Evolutionary conservation across 2,113 vertebrate species (phyloP), one percentile per base, ranked within the genome.

Genomic region (Clinocottus analis): DNA sequence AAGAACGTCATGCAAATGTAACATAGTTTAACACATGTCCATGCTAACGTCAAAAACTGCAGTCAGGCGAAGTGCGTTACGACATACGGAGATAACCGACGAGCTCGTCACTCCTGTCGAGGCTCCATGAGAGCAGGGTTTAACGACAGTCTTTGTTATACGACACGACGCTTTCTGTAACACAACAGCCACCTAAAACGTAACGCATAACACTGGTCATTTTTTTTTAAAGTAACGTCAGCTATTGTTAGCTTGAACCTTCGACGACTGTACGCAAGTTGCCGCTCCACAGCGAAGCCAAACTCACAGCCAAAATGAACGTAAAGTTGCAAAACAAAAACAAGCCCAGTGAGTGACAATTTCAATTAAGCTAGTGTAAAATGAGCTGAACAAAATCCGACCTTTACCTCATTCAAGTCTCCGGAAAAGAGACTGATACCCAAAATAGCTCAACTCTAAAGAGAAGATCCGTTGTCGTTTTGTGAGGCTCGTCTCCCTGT

Each of bases 361-460:
- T 1, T 10, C 0, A 16, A 45, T n/a, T 1, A n/a, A n/a, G n/a
- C n/a, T n/a, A n/a, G 0, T 35, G 1, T 27, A 1, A 53, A 71
- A 59, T 17, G 1, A 19, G 3, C 3, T 5, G 0, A 12, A 61
- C 1, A 65, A 73, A 65, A 1, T 27, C 5, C 17, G 19, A 39
- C 10, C 21, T 61, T 93, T 94, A 93, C 93, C 91, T 92, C 69
- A 66, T 82, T 82, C 23, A 80, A 87, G 83, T 86, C 78, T 88
- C 87, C 83, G 25, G 16, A 37, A 45, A 35, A 1, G 81, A 85
- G 80, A 90, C 77, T 79, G 39, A 64, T 17, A 27, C 13, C 17
- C 27, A 58, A 82, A 83, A 64, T 41, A 66, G 41, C 21, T 51
- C 49, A 51, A 47, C 29, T 55, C 5, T 25, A 25, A 39, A 45